Evolutionary conservation across 2,888 invertebrate genomes (phyloP).

Genomic region (Gymnocheta viridis): DNA sequence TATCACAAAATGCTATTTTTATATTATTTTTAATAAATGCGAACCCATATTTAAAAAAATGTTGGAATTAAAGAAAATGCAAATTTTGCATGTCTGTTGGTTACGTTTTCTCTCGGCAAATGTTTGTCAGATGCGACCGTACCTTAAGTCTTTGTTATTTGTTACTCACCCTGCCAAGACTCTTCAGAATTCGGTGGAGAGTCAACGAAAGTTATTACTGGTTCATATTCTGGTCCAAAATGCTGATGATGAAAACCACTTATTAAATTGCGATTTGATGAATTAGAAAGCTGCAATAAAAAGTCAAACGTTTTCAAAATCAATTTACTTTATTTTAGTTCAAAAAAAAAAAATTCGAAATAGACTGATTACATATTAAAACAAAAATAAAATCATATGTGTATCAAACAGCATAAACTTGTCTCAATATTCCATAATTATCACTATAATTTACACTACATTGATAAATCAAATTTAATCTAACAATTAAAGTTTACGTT

Average conservation of each 20-base stretch:
- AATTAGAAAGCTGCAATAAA: constrained; percentile 71
- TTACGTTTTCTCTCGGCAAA: too few relatives aligned
- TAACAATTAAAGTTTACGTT: constrained; percentile 7
- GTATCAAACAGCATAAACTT: background rate
- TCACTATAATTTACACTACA: constrained; percentile 50
- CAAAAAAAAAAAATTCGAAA: too few relatives aligned
- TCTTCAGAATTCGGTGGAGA: constrained; percentile 82
- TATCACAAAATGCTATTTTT: too few relatives aligned
- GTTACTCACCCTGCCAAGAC: constrained; percentile 81
- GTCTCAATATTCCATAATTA: constrained; percentile 36
- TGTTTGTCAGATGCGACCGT: too few relatives aligned
- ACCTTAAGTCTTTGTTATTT: background rate
- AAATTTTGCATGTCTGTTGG: too few relatives aligned
- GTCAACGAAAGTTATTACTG: constrained; percentile 82
- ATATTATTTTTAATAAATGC: too few relatives aligned
- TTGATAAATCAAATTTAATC: constrained; percentile 23
- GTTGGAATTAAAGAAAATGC: too few relatives aligned
- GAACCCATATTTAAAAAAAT: too few relatives aligned
- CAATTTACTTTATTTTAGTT: background rate
- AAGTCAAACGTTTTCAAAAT: background rate
- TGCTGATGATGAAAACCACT: constrained; percentile 79
- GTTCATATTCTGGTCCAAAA: constrained; percentile 80
- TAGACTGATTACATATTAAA: background rate
- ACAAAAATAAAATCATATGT: background rate
- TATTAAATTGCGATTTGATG: constrained; percentile 76